Percentiles rank a stretch among this genome's conserved stretches.
Evolutionary conservation across 2,797 vertebrate species (phyloP).

Genomic region (Manis pentadactyla): DNA sequence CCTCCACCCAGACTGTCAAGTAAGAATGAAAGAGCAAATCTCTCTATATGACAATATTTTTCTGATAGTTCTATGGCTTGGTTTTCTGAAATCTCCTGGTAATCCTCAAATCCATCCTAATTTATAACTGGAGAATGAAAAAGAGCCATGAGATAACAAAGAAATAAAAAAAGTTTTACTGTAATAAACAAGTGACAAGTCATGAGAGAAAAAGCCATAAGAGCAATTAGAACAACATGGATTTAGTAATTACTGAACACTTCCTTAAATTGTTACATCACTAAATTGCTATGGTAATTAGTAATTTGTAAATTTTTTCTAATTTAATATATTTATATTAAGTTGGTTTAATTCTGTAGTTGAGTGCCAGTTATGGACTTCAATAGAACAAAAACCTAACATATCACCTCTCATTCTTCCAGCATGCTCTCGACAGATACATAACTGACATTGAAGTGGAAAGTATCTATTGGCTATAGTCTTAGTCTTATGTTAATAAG

Average conservation of each 20-base stretch:
- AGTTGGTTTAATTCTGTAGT: not conserved
- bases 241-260: not conserved
- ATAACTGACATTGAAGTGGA: not conserved
- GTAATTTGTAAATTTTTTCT: not conserved
- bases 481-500: not conserved
- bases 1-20: not conserved
- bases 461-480: not conserved
- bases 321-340: not conserved
- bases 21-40: not conserved
- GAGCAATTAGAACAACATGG: not conserved
- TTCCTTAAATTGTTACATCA: not conserved
- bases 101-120: not conserved
- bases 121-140: not conserved
- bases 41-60: not conserved
- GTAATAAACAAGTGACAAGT: not conserved
- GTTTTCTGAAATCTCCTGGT: not conserved
- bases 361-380: not conserved
- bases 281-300: not conserved
- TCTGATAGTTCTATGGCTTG: not conserved
- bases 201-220: not conserved
- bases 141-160: not conserved
- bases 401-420: not conserved
- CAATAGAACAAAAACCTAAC: not conserved
- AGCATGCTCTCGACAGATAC: not conserved
- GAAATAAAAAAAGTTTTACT: not conserved